Evolutionary conservation across 1,140 invertebrate species (phyloP).

Genomic region (Lasioglossum albipes): DNA sequence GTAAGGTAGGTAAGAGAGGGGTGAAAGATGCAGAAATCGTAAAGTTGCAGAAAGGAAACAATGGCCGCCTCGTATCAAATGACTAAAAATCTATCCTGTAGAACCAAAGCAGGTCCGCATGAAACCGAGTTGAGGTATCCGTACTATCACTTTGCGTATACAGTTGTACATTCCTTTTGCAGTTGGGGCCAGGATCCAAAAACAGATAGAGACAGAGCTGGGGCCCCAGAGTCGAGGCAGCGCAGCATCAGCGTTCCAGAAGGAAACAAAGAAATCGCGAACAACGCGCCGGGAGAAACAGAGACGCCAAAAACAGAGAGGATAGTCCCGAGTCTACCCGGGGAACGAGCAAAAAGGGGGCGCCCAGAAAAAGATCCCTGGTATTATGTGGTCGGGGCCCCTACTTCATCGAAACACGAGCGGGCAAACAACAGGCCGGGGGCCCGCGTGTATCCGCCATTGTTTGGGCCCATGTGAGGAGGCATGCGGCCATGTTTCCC

Average conservation of each 20-base stretch:
- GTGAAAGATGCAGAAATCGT: too few relatives aligned
- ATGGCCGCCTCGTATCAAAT: background rate
- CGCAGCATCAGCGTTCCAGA: background rate
- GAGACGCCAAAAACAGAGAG: slow-evolving; percentile 18
- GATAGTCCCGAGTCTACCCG: background rate
- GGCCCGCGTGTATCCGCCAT: slow-evolving; percentile 73
- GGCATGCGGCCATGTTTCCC: slow-evolving; percentile 77
- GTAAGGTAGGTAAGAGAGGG: too few relatives aligned
- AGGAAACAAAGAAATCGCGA: slow-evolving; percentile 23
- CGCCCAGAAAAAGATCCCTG: slow-evolving; percentile 34
- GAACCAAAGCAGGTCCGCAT: too few relatives aligned
- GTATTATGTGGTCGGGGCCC: slow-evolving; percentile 51
- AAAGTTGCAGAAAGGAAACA: background rate
- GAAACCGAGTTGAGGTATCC: too few relatives aligned
- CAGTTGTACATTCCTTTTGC: slow-evolving; percentile 10
- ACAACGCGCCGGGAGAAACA: background rate
- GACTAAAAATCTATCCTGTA: background rate
- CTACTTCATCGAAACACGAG: slow-evolving; percentile 69
- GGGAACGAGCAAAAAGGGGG: slow-evolving; percentile 32
- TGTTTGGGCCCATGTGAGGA: slow-evolving; percentile 76
- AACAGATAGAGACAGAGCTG: background rate
- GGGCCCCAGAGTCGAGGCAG: background rate
- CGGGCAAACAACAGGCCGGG: slow-evolving; percentile 64
- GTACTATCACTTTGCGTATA: background rate
- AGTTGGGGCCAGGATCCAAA: background rate